A percentile compares a stretch with the other conserved stretches of the same genome.
Evolutionary conservation across 2,888 invertebrate genomes (phyloP).

Genomic region (Drosophila neonasuta): DNA sequence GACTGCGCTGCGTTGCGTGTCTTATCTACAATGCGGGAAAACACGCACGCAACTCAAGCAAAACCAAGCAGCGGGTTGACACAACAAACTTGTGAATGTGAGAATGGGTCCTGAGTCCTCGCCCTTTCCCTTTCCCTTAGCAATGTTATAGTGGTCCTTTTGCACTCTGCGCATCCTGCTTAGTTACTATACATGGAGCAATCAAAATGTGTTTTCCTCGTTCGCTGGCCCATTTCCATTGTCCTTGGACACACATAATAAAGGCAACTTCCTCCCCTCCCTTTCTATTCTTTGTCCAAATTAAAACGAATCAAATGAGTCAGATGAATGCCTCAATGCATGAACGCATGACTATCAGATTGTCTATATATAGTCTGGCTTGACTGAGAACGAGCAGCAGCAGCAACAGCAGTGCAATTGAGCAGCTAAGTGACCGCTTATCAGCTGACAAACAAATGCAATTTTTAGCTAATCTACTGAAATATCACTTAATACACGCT

Average conservation of each 20-base stretch:
- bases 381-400: background rate
- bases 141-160: constrained; percentile 15
- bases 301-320: constrained; percentile 32
- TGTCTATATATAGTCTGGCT: constrained; percentile 6
- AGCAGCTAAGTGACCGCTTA: background rate
- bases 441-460: background rate
- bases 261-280: background rate
- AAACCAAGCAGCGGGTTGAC: constrained; percentile 51
- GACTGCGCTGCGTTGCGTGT: constrained; percentile 69
- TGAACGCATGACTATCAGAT: background rate
- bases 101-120: background rate
- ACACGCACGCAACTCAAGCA: constrained; percentile 71
- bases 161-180: constrained; percentile 6
- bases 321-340: constrained; percentile 11
- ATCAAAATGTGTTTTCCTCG: constrained; percentile 55
- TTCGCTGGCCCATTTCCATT: constrained; percentile 43
- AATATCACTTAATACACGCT: background rate
- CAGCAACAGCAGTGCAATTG: background rate
- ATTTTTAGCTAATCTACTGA: background rate
- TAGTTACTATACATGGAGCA: constrained; percentile 26
- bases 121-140: background rate
- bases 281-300: constrained; percentile 18
- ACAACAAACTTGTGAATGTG: constrained; percentile 27
- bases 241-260: constrained; percentile 9
- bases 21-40: constrained; percentile 75